Conservation (phyloP, 1,140 invertebrate species). For the Micrasema longulum region DNA sequence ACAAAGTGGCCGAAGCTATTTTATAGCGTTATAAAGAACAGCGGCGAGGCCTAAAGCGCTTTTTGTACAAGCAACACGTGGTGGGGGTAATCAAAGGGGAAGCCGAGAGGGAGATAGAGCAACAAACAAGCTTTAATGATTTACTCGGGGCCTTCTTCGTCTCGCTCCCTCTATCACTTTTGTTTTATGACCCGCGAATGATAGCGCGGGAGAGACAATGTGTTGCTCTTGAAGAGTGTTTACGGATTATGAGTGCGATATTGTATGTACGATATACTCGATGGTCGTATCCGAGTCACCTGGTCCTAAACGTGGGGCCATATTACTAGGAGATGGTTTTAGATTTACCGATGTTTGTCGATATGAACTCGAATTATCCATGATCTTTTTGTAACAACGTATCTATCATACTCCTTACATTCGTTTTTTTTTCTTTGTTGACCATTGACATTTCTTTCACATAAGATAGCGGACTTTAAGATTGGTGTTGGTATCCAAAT, state of each 20-base stretch:
- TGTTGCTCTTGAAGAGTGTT: constrained; percentile 2
- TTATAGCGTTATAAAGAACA: constrained; percentile 41
- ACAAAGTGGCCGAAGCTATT: constrained; percentile 41
- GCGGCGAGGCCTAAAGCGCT: constrained; percentile 41
- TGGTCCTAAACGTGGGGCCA: no score
- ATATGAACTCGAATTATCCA: no score
- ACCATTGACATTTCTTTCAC: no score
- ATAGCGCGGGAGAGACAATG: constrained; percentile 18
- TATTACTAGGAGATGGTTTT: no score
- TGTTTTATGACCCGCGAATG: constrained; percentile 20
- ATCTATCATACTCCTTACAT: no score
- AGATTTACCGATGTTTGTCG: no score
- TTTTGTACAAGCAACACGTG: constrained; percentile 47
- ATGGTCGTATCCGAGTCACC: no score
- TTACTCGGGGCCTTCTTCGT: constrained; percentile 22
- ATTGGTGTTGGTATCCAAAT: no score
- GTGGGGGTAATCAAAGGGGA: constrained; percentile 44
- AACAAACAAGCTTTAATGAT: constrained; percentile 50
- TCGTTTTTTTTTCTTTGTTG: no score
- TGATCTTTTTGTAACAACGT: no score
- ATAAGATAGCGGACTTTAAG: no score
- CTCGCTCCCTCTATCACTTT: constrained; percentile 21
- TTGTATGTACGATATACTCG: no score
- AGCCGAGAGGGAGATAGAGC: constrained; percentile 28
- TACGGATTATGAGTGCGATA: constrained; percentile 3